phyloP scores from a whole-genome alignment of 1,140 invertebrate genomes.

The Contarinia nasturtii region DNA sequence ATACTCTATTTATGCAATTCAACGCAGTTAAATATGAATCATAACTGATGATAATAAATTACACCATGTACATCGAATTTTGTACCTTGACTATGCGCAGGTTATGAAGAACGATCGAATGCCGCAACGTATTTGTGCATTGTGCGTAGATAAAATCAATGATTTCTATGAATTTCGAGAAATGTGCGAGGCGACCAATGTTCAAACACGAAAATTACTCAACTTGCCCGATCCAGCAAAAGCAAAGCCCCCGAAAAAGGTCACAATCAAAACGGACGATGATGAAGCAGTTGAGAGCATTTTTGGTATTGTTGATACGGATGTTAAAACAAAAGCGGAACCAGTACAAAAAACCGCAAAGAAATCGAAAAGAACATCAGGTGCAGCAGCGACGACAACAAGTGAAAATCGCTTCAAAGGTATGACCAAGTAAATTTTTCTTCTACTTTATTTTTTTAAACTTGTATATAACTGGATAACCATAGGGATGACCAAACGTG shows the following conservation, averaged over 20 bases:
- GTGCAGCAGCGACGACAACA: not conserved
- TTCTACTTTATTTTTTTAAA: too few relatives aligned
- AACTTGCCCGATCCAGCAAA: constrained; percentile 15
- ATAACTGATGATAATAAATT: not conserved
- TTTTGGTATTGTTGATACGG: constrained; percentile 9
- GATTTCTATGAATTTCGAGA: constrained; percentile 35
- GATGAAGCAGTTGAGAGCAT: not conserved
- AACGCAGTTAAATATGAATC: not conserved
- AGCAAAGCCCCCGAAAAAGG: constrained; percentile 6
- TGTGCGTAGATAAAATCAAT: constrained; percentile 37
- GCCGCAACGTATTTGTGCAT: constrained; percentile 33
- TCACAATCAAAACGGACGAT: constrained; percentile 1
- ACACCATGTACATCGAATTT: not conserved
- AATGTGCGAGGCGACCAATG: constrained; percentile 31
- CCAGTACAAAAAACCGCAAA: not conserved
- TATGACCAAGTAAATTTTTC: too few relatives aligned
- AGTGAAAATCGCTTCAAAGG: too few relatives aligned
- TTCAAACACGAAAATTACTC: constrained; percentile 25
- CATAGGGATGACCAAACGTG: too few relatives aligned
- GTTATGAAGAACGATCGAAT: constrained; percentile 31
- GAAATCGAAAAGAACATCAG: not conserved
- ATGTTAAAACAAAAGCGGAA: constrained; percentile 9
- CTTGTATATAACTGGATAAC: too few relatives aligned
- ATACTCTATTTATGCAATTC: not conserved
- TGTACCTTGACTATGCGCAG: constrained; percentile 13